These are phyloP conservation scores for Orthosia gothica DNA, from an alignment of 2,888 invertebrate genomes.

Conservation along the genomic window DNA sequence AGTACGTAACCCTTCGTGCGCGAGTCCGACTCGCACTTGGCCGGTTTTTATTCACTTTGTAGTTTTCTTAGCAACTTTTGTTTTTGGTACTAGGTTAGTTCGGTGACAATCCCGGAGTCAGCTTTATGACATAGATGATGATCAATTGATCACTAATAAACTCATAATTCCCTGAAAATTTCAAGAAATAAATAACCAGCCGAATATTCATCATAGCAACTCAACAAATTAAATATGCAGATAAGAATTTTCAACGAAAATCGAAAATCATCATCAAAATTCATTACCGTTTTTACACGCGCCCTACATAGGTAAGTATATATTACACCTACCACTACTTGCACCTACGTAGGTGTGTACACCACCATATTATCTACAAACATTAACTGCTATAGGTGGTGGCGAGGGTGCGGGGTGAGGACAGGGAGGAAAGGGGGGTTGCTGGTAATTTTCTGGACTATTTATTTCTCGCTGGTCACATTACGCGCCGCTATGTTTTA, in stretches of 20 bases:
- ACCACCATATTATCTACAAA: conserved; percentile 51
- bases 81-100: too few species aligned
- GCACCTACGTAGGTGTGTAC: conserved; percentile 16
- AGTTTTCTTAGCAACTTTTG: too few species aligned
- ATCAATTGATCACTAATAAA: too few species aligned
- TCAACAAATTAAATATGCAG: neutral
- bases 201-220: too few species aligned
- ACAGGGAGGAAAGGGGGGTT: conserved; percentile 33
- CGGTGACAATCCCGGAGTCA: too few species aligned
- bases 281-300: conserved; percentile 19
- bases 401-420: conserved; percentile 12
- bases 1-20: too few species aligned
- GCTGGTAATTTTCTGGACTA: conserved; percentile 83
- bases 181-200: neutral
- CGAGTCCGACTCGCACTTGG: too few species aligned
- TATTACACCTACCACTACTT: conserved; percentile 11
- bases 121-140: too few species aligned
- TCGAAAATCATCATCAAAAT: conserved; percentile 19
- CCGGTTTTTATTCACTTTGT: too few species aligned
- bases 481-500: conserved; percentile 75
- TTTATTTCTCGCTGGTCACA: conserved; percentile 82
- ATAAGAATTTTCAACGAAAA: conserved; percentile 9
- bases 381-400: conserved; percentile 59
- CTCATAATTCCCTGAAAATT: too few species aligned
- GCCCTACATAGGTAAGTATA: conserved; percentile 18